These are phyloP conservation scores for Centroberyx gerrardi DNA, from an alignment of 2,797 vertebrate species.

Conservation along the genomic window DNA sequence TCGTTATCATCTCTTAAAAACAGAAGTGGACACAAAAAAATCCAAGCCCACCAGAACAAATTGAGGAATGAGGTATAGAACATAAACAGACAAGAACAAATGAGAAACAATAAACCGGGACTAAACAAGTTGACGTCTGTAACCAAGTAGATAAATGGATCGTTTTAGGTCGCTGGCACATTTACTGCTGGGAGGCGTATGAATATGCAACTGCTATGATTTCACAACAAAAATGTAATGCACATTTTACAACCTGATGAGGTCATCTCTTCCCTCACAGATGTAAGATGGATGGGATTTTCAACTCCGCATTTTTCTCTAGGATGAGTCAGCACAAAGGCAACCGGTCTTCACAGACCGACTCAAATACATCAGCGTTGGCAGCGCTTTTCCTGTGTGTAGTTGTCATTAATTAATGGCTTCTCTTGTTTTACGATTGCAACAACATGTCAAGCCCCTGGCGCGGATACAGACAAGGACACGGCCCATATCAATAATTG, in stretches of 20 bases:
- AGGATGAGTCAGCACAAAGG: slow-evolving; percentile 50
- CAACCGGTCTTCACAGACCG: slow-evolving; percentile 13
- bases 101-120: slow-evolving; percentile 41
- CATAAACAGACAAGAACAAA: slow-evolving; percentile 48
- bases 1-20: not conserved
- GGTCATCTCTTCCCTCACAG: slow-evolving; percentile 21
- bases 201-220: slow-evolving; percentile 56
- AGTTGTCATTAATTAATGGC: slow-evolving; percentile 70
- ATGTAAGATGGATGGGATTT: slow-evolving; percentile 43
- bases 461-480: slow-evolving; percentile 65
- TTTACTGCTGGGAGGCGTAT: slow-evolving; percentile 30
- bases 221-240: slow-evolving; percentile 27
- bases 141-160: slow-evolving; percentile 53
- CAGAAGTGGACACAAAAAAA: not conserved
- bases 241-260: slow-evolving; percentile 45
- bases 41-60: not conserved
- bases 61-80: slow-evolving; percentile 31
- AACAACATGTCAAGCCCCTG: slow-evolving; percentile 64
- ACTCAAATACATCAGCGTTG: slow-evolving; percentile 43
- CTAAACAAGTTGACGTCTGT: slow-evolving; percentile 40
- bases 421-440: slow-evolving; percentile 53
- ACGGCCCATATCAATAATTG: slow-evolving; percentile 77
- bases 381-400: slow-evolving; percentile 29
- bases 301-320: slow-evolving; percentile 38
- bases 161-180: slow-evolving; percentile 26